Percentiles rank a stretch among this genome's conserved stretches.
These are phyloP conservation scores for Dicrostonyx torquatus DNA, from an alignment of 2,797 vertebrate species.

Conservation along the genomic window DNA sequence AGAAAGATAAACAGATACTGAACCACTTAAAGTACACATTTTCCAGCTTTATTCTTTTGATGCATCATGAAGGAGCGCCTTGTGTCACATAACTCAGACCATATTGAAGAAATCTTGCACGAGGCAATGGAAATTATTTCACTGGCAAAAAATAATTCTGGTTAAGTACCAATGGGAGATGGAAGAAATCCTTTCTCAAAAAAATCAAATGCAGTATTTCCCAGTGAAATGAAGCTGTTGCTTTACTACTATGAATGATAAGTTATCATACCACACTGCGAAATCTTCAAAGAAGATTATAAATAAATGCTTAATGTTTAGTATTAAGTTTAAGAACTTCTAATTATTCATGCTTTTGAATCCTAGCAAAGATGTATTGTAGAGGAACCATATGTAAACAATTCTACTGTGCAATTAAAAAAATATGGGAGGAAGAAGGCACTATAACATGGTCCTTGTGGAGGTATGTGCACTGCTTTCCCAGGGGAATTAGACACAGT, in stretches of 20 bases:
- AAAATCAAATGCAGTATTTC: not conserved
- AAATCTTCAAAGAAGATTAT: conserved; percentile 21
- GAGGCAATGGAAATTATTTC: conserved; percentile 37
- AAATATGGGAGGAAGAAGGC: not conserved
- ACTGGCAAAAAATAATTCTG: not conserved
- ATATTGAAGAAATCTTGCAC: conserved; percentile 57
- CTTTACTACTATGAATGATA: not conserved
- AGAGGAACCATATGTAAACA: not conserved
- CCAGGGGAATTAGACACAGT: not conserved
- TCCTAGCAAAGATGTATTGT: not conserved
- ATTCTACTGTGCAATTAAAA: not conserved
- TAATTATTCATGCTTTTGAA: not conserved
- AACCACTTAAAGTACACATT: not conserved
- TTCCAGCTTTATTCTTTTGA: not conserved
- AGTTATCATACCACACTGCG: not conserved
- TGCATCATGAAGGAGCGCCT: not conserved
- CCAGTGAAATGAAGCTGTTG: not conserved
- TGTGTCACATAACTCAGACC: not conserved
- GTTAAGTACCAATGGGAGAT: conserved; percentile 1
- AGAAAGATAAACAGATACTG: not conserved
- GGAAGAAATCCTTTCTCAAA: conserved; percentile 36
- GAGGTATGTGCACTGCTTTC: not conserved
- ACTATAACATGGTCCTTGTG: not conserved
- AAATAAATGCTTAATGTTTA: not conserved
- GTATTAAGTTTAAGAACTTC: not conserved